Evolutionary conservation across 2,797 vertebrate species (phyloP).

Genomic region (Malurus leucopterus): DNA sequence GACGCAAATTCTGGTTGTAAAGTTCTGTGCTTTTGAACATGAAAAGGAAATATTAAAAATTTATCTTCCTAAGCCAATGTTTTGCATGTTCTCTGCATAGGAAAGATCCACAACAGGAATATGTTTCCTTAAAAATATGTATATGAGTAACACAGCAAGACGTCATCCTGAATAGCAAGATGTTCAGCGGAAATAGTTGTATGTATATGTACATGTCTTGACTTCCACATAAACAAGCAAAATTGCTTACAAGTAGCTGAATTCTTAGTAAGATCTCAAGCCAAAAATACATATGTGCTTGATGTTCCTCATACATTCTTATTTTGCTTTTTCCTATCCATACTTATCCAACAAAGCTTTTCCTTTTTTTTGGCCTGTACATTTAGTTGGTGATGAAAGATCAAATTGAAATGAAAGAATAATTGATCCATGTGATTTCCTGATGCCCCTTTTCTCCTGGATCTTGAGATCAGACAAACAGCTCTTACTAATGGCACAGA

Average conservation of each 20-base stretch:
- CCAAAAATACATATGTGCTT: neutral
- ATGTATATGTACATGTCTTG: neutral
- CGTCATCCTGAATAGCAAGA: neutral
- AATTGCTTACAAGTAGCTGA: neutral
- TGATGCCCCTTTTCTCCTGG: neutral
- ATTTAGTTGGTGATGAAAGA: neutral
- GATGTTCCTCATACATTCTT: neutral
- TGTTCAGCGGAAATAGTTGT: neutral
- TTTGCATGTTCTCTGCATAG: neutral
- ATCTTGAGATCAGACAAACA: neutral
- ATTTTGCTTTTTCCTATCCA: neutral
- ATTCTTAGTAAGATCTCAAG: neutral
- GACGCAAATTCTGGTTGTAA: neutral
- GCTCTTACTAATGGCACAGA: neutral
- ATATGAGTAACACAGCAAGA: neutral
- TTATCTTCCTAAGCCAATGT: neutral
- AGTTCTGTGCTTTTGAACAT: constrained; percentile 28
- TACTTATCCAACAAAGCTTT: neutral
- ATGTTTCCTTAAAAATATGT: neutral
- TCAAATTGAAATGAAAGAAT: constrained; percentile 3
- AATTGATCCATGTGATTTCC: neutral
- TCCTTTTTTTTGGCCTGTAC: neutral
- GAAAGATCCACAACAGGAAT: neutral
- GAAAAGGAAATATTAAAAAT: constrained; percentile 20
- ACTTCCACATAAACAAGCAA: neutral